Evolutionary conservation across 2,113 vertebrate genomes (phyloP).

Genomic region (Echinops telfairi): DNA sequence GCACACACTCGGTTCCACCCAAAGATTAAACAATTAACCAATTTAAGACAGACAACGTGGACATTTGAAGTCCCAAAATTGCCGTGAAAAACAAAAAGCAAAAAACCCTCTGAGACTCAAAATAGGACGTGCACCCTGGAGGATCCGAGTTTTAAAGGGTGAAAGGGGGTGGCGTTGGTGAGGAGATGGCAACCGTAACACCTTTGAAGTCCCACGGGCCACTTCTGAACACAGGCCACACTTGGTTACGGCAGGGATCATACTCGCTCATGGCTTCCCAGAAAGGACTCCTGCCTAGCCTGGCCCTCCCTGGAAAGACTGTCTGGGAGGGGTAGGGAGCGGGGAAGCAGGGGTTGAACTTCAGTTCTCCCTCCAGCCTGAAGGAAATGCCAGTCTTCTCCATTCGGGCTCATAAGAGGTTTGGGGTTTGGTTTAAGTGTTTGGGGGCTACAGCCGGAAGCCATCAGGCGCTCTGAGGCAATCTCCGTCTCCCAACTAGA

Average conservation of each 20-base stretch:
- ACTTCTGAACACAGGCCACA: slow-evolving; percentile 55
- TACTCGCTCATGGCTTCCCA: not conserved
- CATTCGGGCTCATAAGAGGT: slow-evolving; percentile 14
- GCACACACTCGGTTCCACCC: not conserved
- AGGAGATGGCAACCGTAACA: slow-evolving; percentile 51
- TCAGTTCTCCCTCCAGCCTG: not conserved
- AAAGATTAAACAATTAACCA: not conserved
- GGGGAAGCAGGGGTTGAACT: not conserved
- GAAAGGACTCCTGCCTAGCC: not conserved
- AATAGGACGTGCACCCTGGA: slow-evolving; percentile 26
- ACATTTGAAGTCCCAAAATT: not conserved
- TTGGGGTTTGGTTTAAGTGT: not conserved
- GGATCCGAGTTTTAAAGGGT: slow-evolving; percentile 53
- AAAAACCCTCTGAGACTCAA: not conserved
- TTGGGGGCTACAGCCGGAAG: slow-evolving; percentile 77
- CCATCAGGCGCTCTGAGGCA: slow-evolving; percentile 71
- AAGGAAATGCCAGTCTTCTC: not conserved
- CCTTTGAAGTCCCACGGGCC: slow-evolving; percentile 37
- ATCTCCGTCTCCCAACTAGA: slow-evolving; percentile 70
- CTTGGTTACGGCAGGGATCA: slow-evolving; percentile 63
- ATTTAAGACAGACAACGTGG: not conserved
- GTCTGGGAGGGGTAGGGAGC: slow-evolving; percentile 12
- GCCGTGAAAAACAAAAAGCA: slow-evolving; percentile 3
- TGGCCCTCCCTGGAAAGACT: not conserved
- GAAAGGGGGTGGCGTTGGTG: slow-evolving; percentile 49